Evolutionary conservation across 2,113 vertebrate species (phyloP), one percentile per base, ranked within the genome.

Genomic region (Noctilio leporinus): DNA sequence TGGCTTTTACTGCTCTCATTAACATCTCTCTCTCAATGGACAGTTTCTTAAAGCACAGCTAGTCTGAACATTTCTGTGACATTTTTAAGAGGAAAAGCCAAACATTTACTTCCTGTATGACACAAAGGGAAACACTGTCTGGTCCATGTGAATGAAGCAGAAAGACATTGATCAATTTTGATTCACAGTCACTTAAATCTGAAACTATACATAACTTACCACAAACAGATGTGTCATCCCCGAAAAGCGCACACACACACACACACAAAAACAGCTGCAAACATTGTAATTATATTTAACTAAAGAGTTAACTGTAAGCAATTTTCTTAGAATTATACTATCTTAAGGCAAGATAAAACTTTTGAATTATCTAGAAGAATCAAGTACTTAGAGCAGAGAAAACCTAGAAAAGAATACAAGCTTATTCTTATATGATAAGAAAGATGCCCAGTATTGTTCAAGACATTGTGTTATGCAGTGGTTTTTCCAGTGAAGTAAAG

Each of bases 81-180:
- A 93, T 75, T 95, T 94, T 91, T 96, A 47, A 91, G 86, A 93
- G 67, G 35, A 93, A 86, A 91, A 95, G 77, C 43, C 72, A 86
- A 95, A 92, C 62, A 96, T 86, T 91, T 93, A 92, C 43, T 93
- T 93, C 86, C 78, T 96, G 53, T 89, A 73, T 94, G 47, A 96
- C 67, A 97, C 83, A 96, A 96, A 96, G 73, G 82, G 51, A 35
- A 94, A 94, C 26, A 83, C 38, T 96, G 84, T 92, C 86, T 95
- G 47, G 65, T 73, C 62, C 35, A 49, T 38, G 59, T 82, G 67
- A 96, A 87, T 70, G 67, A 87, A 92, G 81, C 80, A 95, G 77
- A 92, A 35, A 93, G 38, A 91, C 49, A 95, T 0, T 72, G 55
- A 76, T 51, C 67, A 86, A 55, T 93, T 94, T 81, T 59, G 73